Percentiles rank a stretch among this genome's conserved stretches.
Conservation (phyloP, 2,797 vertebrate species). For the Pteropus rufus region DNA sequence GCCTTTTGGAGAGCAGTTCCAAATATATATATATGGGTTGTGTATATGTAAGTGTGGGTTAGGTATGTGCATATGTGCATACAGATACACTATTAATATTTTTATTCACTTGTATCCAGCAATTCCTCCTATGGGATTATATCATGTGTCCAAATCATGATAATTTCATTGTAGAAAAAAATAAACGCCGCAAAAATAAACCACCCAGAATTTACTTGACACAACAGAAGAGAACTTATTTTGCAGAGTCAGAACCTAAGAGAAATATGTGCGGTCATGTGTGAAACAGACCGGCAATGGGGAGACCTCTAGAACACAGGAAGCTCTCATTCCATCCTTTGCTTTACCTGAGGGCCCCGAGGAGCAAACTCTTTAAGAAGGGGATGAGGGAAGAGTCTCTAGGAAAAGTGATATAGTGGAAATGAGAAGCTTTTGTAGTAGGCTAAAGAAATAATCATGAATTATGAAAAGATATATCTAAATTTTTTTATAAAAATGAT, state of each 20-base stretch:
- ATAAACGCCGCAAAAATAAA: background rate
- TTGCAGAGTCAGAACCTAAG: background rate
- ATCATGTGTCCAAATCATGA: background rate
- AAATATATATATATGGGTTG: background rate
- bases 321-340: background rate
- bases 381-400: background rate
- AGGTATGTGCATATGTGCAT: background rate
- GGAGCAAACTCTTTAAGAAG: background rate
- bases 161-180: background rate
- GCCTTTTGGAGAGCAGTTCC: background rate
- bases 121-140: background rate
- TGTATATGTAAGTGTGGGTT: background rate
- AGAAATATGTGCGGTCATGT: background rate
- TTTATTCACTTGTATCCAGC: background rate
- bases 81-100: background rate
- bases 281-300: rapidly evolving
- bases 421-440: background rate
- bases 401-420: background rate
- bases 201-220: background rate
- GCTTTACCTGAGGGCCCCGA: background rate
- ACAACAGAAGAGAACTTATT: background rate
- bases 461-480: background rate
- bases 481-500: background rate
- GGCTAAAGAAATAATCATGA: background rate
- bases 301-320: background rate